These are phyloP conservation scores for Cyphomyrus plagiostoma DNA, from an alignment of 2,113 vertebrate genomes.

Conservation along the genomic window DNA sequence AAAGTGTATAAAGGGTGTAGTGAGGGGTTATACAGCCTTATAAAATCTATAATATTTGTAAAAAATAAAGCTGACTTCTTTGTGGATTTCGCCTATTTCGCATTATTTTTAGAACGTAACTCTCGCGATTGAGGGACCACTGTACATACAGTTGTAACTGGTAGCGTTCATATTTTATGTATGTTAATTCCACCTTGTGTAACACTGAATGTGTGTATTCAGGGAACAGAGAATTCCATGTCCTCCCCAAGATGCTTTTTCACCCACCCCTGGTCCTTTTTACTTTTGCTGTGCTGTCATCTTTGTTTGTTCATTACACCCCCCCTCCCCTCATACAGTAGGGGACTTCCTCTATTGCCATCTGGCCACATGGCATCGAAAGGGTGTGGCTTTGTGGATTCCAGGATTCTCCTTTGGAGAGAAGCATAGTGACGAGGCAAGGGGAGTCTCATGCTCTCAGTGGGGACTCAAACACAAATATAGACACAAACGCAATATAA, in stretches of 20 bases:
- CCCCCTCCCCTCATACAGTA: constrained; percentile 17
- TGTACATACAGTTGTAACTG: constrained; percentile 8
- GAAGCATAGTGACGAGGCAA: neutral
- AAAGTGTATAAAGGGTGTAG: too few species aligned
- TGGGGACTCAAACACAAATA: neutral
- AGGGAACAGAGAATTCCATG: neutral
- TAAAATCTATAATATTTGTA: too few species aligned
- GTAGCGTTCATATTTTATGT: constrained; percentile 10
- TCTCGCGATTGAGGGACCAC: too few species aligned
- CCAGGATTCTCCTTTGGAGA: constrained; percentile 31
- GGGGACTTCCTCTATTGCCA: constrained; percentile 55
- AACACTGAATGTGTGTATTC: neutral
- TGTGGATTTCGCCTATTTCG: too few species aligned
- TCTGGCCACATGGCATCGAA: constrained; percentile 58
- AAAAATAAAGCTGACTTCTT: too few species aligned
- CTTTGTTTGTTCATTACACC: neutral
- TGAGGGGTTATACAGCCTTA: too few species aligned
- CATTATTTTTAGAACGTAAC: too few species aligned
- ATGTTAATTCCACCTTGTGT: constrained; percentile 25
- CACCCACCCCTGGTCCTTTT: neutral
- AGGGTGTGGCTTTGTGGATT: constrained; percentile 61
- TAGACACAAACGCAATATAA: neutral
- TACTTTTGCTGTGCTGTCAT: constrained; percentile 22
- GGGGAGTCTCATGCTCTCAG: neutral
- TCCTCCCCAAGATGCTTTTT: neutral